Conservation (phyloP, 2,797 vertebrate species). For the Clarias pachynema region DNA sequence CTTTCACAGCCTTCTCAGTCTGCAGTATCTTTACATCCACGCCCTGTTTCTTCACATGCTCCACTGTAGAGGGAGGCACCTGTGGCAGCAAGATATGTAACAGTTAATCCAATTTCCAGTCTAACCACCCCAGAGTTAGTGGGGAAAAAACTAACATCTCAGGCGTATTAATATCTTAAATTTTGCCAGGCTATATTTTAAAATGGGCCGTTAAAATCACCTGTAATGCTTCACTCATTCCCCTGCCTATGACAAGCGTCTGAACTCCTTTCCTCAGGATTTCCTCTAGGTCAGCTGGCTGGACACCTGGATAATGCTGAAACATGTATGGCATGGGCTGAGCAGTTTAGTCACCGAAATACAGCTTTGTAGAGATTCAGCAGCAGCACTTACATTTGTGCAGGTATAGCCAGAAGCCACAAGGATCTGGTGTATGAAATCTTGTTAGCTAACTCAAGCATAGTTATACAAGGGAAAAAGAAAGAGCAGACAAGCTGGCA, state of each 20-base stretch:
- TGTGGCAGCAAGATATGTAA: slow-evolving; percentile 51
- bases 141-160: not conserved
- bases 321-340: not conserved
- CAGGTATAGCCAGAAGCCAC: too few relatives aligned
- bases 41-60: slow-evolving; percentile 82
- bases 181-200: not conserved
- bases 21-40: slow-evolving; percentile 83
- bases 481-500: too few relatives aligned
- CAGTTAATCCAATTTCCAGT: slow-evolving; percentile 2
- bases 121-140: not conserved
- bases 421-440: too few relatives aligned
- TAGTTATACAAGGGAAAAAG: too few relatives aligned
- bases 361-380: too few relatives aligned
- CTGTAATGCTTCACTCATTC: slow-evolving; percentile 93
- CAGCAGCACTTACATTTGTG: too few relatives aligned
- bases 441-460: too few relatives aligned
- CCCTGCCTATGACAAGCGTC: slow-evolving; percentile 88
- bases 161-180: not conserved
- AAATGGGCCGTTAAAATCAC: slow-evolving; percentile 62
- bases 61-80: slow-evolving; percentile 86
- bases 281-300: slow-evolving; percentile 92
- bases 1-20: slow-evolving; percentile 85
- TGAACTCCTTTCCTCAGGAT: slow-evolving; percentile 83
- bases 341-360: too few relatives aligned
- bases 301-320: slow-evolving; percentile 91